Percentiles rank a stretch among this genome's conserved stretches.
Conservation (phyloP, 2,113 vertebrate species). For the Struthio camelus region DNA sequence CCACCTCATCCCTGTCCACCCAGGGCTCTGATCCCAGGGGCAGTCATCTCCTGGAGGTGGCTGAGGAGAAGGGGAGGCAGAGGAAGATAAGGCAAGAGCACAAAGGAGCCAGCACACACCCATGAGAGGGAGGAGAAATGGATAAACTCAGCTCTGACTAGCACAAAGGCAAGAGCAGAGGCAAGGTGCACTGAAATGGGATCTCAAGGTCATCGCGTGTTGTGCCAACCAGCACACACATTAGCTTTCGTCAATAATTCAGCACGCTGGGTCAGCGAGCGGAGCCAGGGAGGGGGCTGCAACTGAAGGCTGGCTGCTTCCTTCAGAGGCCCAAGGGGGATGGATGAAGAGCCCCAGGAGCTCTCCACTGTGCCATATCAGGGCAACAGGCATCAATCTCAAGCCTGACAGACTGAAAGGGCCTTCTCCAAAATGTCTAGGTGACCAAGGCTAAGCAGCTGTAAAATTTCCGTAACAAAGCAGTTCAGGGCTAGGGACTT, state of each 20-base stretch:
- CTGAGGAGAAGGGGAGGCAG: neutral
- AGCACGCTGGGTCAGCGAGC: fast-evolving
- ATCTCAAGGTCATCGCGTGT: neutral
- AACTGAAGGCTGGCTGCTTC: neutral
- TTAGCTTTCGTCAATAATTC: neutral
- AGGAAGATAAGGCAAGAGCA: neutral
- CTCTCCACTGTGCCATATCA: neutral
- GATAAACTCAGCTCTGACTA: neutral
- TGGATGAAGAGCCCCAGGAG: neutral
- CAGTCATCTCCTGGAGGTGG: neutral
- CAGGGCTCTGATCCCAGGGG: neutral
- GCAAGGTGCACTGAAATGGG: neutral
- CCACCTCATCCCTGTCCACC: neutral
- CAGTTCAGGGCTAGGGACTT: neutral
- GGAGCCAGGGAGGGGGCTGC: neutral
- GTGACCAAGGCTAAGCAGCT: too few species aligned
- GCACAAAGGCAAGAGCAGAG: neutral
- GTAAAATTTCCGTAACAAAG: neutral
- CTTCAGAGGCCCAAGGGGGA: neutral
- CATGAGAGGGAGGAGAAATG: neutral
- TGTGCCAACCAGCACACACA: neutral
- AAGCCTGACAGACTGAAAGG: neutral
- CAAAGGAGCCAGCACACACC: fast-evolving
- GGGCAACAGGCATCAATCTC: neutral
- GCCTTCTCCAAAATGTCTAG: neutral